Conservation (phyloP, 2,113 vertebrate species). For the Ariopsis seemanni region DNA sequence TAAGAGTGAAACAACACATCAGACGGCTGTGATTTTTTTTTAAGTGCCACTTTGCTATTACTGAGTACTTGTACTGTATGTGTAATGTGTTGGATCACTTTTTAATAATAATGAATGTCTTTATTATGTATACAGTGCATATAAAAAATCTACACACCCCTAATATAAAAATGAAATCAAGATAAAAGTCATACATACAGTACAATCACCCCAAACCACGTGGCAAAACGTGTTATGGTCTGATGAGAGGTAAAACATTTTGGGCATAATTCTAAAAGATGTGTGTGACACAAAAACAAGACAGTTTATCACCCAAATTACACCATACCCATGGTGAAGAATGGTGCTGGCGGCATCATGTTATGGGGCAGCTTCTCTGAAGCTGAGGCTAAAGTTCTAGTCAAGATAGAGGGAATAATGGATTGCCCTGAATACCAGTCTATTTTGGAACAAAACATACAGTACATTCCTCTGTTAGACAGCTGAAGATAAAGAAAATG, state of each 20-base stretch:
- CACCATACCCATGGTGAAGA: not conserved
- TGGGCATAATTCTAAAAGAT: not conserved
- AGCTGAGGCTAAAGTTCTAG: not conserved
- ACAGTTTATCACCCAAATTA: not conserved
- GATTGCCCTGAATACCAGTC: not conserved
- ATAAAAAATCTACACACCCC: not conserved
- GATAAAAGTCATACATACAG: not conserved
- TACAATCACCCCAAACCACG: not conserved
- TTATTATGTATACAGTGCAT: not conserved
- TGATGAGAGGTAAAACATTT: not conserved
- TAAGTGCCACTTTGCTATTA: not conserved
- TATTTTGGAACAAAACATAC: not conserved
- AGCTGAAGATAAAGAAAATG: not conserved
- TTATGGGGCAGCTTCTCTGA: not conserved
- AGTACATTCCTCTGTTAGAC: not conserved
- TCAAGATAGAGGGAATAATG: not conserved
- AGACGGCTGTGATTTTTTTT: not conserved
- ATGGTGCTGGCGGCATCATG: not conserved
- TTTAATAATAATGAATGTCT: not conserved
- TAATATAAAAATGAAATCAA: not conserved
- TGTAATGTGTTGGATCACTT: not conserved
- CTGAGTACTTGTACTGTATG: not conserved
- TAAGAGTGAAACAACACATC: conserved; percentile 49
- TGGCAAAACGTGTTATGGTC: not conserved
- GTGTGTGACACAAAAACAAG: not conserved